Conservation (phyloP, 2,888 invertebrate genomes). For the Hirtodrosophila histrioides region DNA sequence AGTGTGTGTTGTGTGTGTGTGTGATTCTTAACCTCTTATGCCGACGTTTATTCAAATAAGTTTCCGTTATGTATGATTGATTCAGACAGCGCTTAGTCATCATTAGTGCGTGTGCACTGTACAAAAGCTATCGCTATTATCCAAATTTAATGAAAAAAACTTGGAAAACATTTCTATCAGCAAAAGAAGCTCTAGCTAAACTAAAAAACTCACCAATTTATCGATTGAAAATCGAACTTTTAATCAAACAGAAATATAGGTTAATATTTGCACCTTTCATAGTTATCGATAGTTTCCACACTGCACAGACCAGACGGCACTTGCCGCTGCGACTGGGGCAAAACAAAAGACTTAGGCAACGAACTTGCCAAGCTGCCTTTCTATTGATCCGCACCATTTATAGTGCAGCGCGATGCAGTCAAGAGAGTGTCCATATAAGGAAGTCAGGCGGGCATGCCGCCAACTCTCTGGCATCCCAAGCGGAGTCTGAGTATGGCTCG, state of each 20-base stretch:
- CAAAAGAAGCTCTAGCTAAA: no score
- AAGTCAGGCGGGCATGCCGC: conserved; percentile 26
- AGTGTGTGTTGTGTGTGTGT: conserved; percentile 2
- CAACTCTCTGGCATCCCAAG: conserved; percentile 10
- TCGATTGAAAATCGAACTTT: no score
- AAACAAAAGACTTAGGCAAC: conserved; percentile 57
- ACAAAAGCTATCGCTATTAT: neutral
- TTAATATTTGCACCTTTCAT: no score
- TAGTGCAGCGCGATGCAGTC: conserved; percentile 27
- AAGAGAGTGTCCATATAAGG: conserved; percentile 41
- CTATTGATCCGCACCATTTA: conserved; percentile 45
- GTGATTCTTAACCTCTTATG: neutral
- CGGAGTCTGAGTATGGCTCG: no score
- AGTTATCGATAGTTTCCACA: no score
- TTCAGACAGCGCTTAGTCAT: conserved; percentile 49
- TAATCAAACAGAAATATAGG: no score
- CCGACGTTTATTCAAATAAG: conserved; percentile 39
- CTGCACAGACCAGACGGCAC: conserved; percentile 28
- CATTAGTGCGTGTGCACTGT: conserved; percentile 13
- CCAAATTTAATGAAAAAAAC: no score
- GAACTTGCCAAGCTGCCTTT: conserved; percentile 46
- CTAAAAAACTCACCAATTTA: no score
- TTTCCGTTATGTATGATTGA: conserved; percentile 58
- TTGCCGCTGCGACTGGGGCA: conserved; percentile 34
- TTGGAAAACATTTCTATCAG: no score